Conservation (phyloP, 2,113 vertebrate species). For the Micronycteris hirsuta region DNA sequence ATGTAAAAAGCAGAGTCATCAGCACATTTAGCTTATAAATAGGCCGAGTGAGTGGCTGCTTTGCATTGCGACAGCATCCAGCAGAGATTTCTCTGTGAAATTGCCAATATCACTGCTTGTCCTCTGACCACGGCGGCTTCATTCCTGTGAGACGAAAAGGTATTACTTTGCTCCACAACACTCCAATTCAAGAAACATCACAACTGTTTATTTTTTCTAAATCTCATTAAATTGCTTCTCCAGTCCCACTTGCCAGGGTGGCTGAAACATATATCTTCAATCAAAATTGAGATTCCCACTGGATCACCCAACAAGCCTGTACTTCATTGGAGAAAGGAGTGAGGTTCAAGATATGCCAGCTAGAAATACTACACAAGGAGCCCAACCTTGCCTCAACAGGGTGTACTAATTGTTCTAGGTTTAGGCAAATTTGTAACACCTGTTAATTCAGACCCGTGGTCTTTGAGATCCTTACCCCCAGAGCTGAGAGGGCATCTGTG, state of each 20-base stretch:
- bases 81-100: neutral
- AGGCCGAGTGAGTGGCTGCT: neutral
- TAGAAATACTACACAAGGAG: neutral
- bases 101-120: neutral
- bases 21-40: slow-evolving; percentile 12
- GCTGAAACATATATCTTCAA: neutral
- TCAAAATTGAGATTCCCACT: neutral
- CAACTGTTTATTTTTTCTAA: neutral
- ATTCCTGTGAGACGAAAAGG: neutral
- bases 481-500: neutral
- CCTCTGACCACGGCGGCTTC: neutral
- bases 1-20: slow-evolving; percentile 5
- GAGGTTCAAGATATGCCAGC: neutral
- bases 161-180: neutral
- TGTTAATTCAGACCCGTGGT: neutral
- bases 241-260: neutral
- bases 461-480: neutral
- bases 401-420: neutral
- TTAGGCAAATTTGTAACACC: neutral
- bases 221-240: neutral
- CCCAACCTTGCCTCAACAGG: neutral
- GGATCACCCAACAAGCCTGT: neutral
- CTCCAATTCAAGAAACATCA: neutral
- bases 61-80: neutral
- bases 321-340: neutral